Conservation (phyloP, 2,888 invertebrate species). For the Tuberolachnus salignus region DNA sequence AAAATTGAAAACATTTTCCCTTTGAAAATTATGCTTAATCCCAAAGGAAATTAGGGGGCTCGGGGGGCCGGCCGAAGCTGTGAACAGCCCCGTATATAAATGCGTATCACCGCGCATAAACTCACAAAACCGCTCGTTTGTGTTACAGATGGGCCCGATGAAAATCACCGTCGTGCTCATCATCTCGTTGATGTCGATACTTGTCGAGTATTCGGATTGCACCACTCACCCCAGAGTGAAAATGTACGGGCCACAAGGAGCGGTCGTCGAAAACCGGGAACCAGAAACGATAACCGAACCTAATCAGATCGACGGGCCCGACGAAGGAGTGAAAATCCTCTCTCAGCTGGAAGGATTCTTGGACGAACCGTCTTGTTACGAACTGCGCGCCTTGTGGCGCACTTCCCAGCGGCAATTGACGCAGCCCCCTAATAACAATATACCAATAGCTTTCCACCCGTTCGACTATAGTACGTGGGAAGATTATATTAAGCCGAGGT, state of each 20-base stretch:
- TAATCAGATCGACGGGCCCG: neutral
- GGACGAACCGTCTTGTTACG: slow-evolving; percentile 83
- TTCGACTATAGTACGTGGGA: slow-evolving; percentile 84
- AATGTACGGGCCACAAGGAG: slow-evolving; percentile 47
- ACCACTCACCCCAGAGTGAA: slow-evolving; percentile 45
- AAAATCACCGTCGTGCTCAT: slow-evolving; percentile 34
- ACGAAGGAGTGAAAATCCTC: slow-evolving; percentile 9
- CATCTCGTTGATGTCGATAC: slow-evolving; percentile 13
- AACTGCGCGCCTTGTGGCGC: slow-evolving; percentile 89
- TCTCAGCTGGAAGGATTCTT: slow-evolving; percentile 59
- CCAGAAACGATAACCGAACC: slow-evolving; percentile 23
- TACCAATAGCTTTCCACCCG: slow-evolving; percentile 81
- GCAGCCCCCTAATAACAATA: slow-evolving; percentile 83
- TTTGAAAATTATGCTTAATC: too few relatives aligned
- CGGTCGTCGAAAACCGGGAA: slow-evolving; percentile 42
- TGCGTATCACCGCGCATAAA: too few relatives aligned
- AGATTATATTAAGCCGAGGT: slow-evolving; percentile 59
- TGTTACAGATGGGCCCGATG: slow-evolving; percentile 38
- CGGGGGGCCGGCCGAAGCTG: too few relatives aligned
- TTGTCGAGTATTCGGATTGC: slow-evolving; percentile 26
- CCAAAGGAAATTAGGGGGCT: too few relatives aligned
- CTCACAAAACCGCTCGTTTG: too few relatives aligned
- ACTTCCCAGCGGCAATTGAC: slow-evolving; percentile 83
- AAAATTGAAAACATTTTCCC: too few relatives aligned
- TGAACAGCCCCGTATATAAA: too few relatives aligned